Conservation (phyloP, 2,113 vertebrate species). For the Maccullochella peelii region DNA sequence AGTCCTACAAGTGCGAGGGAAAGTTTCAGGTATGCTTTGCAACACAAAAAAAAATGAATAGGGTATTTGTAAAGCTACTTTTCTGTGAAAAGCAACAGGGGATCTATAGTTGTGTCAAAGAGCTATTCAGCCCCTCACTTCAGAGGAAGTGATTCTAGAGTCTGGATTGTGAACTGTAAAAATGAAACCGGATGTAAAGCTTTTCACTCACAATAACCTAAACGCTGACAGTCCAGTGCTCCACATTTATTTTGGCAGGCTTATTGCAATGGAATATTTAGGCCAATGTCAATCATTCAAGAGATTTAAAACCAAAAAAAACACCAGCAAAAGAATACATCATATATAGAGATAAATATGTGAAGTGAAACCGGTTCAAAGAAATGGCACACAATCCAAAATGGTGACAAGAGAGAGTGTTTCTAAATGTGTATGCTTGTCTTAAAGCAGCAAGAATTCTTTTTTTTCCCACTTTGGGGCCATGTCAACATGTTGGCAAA, state of each 20-base stretch:
- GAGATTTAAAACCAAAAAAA: not conserved
- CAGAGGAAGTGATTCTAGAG: not conserved
- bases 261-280: not conserved
- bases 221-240: not conserved
- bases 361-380: not conserved
- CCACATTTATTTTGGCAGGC: not conserved
- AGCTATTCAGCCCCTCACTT: not conserved
- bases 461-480: too few relatives aligned
- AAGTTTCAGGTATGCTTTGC: slow-evolving; percentile 26
- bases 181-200: slow-evolving; percentile 13
- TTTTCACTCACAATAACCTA: not conserved
- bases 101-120: slow-evolving; percentile 31
- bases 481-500: not conserved
- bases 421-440: not conserved
- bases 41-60: slow-evolving; percentile 50
- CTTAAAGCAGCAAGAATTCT: too few relatives aligned
- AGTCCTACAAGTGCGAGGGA: not conserved
- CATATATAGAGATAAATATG: not conserved
- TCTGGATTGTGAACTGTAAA: not conserved
- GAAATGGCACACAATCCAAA: not conserved
- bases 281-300: not conserved
- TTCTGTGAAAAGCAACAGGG: not conserved
- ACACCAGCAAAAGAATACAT: not conserved
- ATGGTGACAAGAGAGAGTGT: not conserved
- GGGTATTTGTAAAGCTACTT: slow-evolving; percentile 25